A percentile compares a stretch with the other conserved stretches of the same genome.
Conservation (phyloP, 2,888 invertebrate genomes). For the Pachymerium ferrugineum region DNA sequence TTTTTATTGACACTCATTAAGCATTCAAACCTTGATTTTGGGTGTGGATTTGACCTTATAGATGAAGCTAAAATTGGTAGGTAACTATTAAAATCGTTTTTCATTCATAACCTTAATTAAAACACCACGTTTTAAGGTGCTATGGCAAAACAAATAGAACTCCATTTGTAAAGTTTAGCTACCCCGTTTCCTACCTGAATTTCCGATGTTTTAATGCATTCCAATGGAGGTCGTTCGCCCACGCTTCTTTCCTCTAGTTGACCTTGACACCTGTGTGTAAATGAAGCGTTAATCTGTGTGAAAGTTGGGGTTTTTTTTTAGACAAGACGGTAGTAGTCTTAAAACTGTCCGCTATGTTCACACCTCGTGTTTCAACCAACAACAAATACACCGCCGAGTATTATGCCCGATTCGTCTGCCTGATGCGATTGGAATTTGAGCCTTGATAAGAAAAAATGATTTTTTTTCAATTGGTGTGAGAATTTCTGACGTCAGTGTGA, state of each 20-base stretch:
- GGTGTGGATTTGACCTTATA: neutral
- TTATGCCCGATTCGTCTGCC: neutral
- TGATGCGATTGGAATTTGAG: neutral
- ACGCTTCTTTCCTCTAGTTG: neutral
- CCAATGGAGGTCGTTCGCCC: slow-evolving; percentile 1
- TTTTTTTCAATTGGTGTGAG: neutral
- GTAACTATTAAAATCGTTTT: neutral
- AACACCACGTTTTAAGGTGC: neutral
- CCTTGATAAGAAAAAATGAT: neutral
- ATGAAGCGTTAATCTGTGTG: neutral
- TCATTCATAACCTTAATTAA: neutral
- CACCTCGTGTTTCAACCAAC: neutral
- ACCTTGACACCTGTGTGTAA: slow-evolving; percentile 10
- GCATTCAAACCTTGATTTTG: neutral
- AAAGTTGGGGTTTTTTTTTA: neutral
- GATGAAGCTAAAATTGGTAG: neutral
- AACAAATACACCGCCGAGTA: slow-evolving; percentile 3
- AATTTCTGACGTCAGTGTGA: neutral
- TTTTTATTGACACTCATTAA: too few relatives aligned
- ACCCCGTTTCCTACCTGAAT: slow-evolving; percentile 7
- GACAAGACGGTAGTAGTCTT: neutral
- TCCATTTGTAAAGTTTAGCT: neutral
- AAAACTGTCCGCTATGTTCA: neutral
- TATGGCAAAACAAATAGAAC: neutral
- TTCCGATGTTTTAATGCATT: slow-evolving; percentile 18